Conservation (phyloP, 2,797 vertebrate genomes). For the Pseudocheirus occidentalis region DNA sequence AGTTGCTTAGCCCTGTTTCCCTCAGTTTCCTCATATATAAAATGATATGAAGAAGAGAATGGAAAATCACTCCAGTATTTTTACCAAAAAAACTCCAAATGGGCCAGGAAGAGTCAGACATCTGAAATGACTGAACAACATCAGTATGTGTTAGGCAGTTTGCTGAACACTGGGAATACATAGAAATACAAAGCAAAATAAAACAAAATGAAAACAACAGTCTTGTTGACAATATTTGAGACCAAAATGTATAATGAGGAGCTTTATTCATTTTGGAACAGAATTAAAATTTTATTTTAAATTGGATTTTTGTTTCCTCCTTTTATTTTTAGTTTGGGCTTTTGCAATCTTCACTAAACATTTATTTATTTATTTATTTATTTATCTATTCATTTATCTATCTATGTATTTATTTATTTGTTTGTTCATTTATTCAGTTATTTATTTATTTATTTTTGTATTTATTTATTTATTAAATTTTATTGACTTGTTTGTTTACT, state of each 20-base stretch:
- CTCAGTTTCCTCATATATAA: background rate
- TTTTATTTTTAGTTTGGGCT: no score
- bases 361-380: no score
- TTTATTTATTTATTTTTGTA: no score
- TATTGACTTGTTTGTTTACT: no score
- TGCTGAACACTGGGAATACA: background rate
- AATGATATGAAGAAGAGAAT: background rate
- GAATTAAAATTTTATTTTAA: no score
- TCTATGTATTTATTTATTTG: no score
- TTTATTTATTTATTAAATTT: no score
- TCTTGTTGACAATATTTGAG: background rate
- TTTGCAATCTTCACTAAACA: no score
- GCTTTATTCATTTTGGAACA: background rate
- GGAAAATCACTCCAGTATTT: background rate
- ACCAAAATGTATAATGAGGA: background rate
- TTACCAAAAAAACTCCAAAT: background rate
- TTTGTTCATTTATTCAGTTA: no score
- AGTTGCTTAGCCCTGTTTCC: background rate
- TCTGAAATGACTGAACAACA: background rate
- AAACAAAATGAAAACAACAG: background rate
- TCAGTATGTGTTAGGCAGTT: background rate
- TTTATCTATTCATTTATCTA: no score
- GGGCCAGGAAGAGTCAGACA: background rate
- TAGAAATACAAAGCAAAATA: background rate
- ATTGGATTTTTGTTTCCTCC: no score